Percentiles rank a stretch among this genome's conserved stretches.
phyloP scores from a whole-genome alignment of 2,113 vertebrate genomes.

The Herpetotheres cachinnans region DNA sequence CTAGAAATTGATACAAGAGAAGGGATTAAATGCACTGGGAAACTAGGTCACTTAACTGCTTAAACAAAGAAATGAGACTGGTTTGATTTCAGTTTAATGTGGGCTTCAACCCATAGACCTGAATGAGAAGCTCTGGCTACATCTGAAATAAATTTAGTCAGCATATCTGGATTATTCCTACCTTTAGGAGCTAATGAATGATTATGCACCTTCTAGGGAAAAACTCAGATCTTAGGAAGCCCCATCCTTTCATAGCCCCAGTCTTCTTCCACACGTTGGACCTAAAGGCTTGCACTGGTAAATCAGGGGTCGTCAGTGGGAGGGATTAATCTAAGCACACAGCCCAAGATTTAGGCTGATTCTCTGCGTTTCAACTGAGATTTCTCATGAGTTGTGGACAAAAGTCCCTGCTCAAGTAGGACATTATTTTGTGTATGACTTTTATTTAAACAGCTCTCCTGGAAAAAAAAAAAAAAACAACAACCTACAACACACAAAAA shows the following conservation, averaged over 20 bases:
- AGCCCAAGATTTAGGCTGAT: neutral
- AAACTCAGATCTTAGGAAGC: neutral
- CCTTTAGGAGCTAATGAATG: neutral
- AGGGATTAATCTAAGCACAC: neutral
- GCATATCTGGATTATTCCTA: neutral
- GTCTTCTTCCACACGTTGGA: fast-evolving
- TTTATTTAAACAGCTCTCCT: neutral
- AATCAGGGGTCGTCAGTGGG: neutral
- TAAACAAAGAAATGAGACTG: neutral
- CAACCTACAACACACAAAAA: neutral
- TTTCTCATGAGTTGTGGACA: neutral
- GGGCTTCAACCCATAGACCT: neutral
- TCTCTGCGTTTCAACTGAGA: neutral
- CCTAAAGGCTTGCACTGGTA: neutral
- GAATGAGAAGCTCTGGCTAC: neutral
- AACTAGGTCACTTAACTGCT: neutral
- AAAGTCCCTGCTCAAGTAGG: neutral
- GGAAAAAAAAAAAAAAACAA: neutral
- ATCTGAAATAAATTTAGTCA: neutral
- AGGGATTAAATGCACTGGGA: neutral
- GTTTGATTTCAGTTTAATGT: neutral
- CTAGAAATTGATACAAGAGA: neutral
- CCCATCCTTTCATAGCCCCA: neutral
- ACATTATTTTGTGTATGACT: neutral
- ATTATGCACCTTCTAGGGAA: neutral